Evolutionary conservation across 2,888 invertebrate species (phyloP).

Genomic region (Lamellibrachia columna): DNA sequence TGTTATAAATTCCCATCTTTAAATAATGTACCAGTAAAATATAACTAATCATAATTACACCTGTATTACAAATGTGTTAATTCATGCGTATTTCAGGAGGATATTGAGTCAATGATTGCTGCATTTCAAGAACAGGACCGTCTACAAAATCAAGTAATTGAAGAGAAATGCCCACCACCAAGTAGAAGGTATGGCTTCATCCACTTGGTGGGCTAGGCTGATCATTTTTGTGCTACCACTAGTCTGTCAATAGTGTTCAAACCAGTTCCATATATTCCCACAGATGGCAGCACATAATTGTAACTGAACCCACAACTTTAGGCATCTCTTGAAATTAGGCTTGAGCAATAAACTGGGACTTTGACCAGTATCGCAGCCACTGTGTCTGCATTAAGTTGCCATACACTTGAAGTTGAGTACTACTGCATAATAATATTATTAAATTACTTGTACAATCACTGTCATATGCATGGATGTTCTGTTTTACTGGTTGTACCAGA

Average conservation of each 20-base stretch:
- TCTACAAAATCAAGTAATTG: slow-evolving; percentile 72
- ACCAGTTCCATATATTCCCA: background rate
- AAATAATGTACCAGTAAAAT: too few species aligned
- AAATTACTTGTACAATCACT: background rate
- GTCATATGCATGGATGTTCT: background rate
- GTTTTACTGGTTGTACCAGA: background rate
- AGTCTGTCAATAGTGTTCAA: background rate
- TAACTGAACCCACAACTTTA: background rate
- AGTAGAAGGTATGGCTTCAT: slow-evolving; percentile 54
- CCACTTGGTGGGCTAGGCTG: background rate
- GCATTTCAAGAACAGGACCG: slow-evolving; percentile 74
- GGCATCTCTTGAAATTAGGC: background rate
- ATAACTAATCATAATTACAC: background rate
- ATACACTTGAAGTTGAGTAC: too few species aligned
- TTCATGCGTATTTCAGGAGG: slow-evolving; percentile 51
- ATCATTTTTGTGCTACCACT: background rate
- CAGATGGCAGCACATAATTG: background rate
- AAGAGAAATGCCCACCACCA: slow-evolving; percentile 62
- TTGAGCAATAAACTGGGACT: background rate
- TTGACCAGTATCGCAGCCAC: too few species aligned
- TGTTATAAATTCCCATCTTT: too few species aligned
- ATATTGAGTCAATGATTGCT: slow-evolving; percentile 61
- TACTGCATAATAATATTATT: background rate
- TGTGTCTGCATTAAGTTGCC: too few species aligned
- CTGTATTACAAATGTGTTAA: background rate